Evolutionary conservation across 2,797 vertebrate species (phyloP).

Genomic region (Crax fasciolata): DNA sequence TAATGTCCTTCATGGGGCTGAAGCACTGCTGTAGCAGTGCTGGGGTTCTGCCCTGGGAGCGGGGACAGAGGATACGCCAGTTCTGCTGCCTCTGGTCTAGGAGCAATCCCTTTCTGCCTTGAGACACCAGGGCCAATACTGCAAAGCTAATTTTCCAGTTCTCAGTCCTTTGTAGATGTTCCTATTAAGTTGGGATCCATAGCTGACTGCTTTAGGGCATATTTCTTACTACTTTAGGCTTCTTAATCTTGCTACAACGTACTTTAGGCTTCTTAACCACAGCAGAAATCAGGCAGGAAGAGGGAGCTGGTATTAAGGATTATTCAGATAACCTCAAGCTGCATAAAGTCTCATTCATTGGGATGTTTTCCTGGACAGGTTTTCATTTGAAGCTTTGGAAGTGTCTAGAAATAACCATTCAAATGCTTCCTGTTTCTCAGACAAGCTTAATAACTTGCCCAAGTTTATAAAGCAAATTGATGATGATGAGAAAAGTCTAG

Average conservation of each 20-base stretch:
- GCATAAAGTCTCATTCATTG: slow-evolving; percentile 4
- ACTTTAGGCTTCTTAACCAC: slow-evolving; percentile 66
- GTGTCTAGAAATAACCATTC: slow-evolving; percentile 23
- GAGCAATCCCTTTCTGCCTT: neutral
- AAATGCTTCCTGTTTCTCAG: neutral
- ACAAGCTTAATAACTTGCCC: slow-evolving; percentile 19
- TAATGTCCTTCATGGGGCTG: neutral
- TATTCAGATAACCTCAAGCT: slow-evolving; percentile 63
- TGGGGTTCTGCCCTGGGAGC: neutral
- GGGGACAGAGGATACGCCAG: neutral
- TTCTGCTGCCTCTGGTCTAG: neutral
- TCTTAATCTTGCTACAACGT: slow-evolving; percentile 47
- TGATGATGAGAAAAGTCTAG: neutral
- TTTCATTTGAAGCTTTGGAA: slow-evolving; percentile 45
- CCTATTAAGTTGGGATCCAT: slow-evolving; percentile 44
- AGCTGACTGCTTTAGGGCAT: slow-evolving; percentile 54
- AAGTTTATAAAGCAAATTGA: neutral
- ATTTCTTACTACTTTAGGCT: slow-evolving; percentile 56
- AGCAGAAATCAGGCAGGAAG: slow-evolving; percentile 55
- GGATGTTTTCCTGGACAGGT: slow-evolving; percentile 43
- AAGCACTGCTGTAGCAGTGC: neutral
- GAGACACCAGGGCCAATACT: slow-evolving; percentile 3
- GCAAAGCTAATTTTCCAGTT: slow-evolving; percentile 60
- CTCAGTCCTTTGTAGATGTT: slow-evolving; percentile 54
- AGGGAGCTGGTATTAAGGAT: slow-evolving; percentile 60